These are phyloP conservation scores for Tiliacea citrago DNA, from an alignment of 2,888 invertebrate genomes.

Conservation along the genomic window DNA sequence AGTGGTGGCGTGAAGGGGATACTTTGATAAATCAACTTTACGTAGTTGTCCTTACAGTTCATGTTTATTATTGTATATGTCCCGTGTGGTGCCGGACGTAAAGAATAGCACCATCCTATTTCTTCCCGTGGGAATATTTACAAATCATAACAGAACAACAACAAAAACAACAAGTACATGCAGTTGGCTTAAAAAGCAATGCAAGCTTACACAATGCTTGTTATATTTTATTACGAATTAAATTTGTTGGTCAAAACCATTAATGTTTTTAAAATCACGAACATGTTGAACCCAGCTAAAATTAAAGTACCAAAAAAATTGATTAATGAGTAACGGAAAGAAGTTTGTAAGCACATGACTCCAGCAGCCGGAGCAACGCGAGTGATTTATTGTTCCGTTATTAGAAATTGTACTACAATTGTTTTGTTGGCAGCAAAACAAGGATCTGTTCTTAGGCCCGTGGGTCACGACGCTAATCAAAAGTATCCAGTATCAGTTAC, in stretches of 20 bases:
- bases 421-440: constrained; percentile 41
- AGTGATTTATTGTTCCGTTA: constrained; percentile 53
- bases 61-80: no score
- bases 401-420: constrained; percentile 58
- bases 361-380: constrained; percentile 39
- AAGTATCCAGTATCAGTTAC: not conserved
- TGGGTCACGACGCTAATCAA: not conserved
- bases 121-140: no score
- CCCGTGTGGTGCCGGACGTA: no score
- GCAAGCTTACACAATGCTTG: no score
- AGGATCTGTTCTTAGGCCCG: constrained; percentile 9
- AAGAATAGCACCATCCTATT: no score
- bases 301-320: constrained; percentile 49
- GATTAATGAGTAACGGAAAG: constrained; percentile 55
- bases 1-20: no score
- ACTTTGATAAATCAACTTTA: no score
- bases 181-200: no score
- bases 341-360: constrained; percentile 58
- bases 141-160: no score
- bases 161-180: no score
- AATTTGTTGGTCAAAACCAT: constrained; percentile 3
- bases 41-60: no score
- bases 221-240: not conserved
- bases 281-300: constrained; percentile 30
- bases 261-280: constrained; percentile 32